Conservation (phyloP, 2,797 vertebrate genomes). For the Presbytis comata region DNA sequence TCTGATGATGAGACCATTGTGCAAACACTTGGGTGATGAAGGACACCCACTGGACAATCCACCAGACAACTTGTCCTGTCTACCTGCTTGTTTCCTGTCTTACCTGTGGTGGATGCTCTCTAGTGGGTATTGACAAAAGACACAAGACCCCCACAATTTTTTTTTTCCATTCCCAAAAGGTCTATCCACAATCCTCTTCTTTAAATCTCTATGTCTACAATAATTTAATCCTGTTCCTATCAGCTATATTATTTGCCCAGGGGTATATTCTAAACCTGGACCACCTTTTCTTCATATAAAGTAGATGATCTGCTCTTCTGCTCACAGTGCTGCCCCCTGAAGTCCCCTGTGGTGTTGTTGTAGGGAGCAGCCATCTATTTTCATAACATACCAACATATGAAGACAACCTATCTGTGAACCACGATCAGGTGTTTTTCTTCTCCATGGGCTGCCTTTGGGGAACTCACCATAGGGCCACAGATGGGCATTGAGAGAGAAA, state of each 20-base stretch:
- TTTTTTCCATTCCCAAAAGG: not conserved
- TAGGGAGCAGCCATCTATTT: not conserved
- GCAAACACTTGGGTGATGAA: not conserved
- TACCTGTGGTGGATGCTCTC: not conserved
- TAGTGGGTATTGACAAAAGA: not conserved
- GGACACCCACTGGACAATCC: no score
- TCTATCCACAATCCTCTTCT: not conserved
- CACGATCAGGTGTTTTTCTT: not conserved
- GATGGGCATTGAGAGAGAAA: not conserved
- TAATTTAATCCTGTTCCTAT: not conserved
- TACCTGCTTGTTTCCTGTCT: not conserved
- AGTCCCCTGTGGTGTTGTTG: not conserved
- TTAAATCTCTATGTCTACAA: not conserved
- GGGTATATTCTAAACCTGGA: not conserved
- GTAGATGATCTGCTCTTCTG: not conserved
- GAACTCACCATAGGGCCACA: not conserved
- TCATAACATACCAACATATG: not conserved
- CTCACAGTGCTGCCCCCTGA: not conserved
- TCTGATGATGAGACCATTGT: not conserved
- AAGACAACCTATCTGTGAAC: not conserved
- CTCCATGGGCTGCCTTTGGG: not conserved
- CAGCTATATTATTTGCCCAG: not conserved
- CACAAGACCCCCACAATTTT: not conserved
- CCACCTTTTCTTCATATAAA: not conserved
- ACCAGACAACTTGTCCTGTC: no score